These are phyloP conservation scores for Stictocephala bisonia DNA, from an alignment of 2,888 invertebrate species.

Conservation along the genomic window DNA sequence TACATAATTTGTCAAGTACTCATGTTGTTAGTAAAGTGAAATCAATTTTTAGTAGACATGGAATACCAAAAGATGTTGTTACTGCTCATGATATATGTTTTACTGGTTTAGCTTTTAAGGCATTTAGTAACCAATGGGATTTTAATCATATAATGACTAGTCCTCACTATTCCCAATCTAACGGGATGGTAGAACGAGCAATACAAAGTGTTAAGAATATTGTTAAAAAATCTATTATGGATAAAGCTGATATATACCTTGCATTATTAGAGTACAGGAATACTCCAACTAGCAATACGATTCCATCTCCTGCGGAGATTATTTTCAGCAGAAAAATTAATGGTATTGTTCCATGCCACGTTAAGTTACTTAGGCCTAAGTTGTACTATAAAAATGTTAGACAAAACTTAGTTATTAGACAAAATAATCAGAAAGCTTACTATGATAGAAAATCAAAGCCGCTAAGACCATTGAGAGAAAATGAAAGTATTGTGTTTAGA, in stretches of 20 bases:
- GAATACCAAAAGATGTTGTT: constrained; percentile 56
- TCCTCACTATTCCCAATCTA: constrained; percentile 47
- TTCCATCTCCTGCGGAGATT: constrained; percentile 37
- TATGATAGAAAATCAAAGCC: background rate
- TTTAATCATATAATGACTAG: constrained; percentile 42
- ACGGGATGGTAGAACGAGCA: constrained; percentile 42
- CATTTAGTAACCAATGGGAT: constrained; percentile 41
- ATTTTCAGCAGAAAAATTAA: constrained; percentile 16
- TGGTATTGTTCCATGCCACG: constrained; percentile 9
- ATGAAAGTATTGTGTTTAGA: background rate
- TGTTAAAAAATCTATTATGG: constrained; percentile 20
- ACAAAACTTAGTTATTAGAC: background rate
- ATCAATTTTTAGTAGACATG: constrained; percentile 56
- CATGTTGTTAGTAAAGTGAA: constrained; percentile 51
- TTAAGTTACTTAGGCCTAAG: constrained; percentile 20
- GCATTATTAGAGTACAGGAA: constrained; percentile 32
- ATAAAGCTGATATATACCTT: constrained; percentile 15
- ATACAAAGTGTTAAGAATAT: constrained; percentile 12
- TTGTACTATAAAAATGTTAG: background rate
- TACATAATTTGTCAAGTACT: constrained; percentile 43
- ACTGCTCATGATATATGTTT: constrained; percentile 55
- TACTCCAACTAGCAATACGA: constrained; percentile 11
- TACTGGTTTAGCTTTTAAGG: constrained; percentile 35
- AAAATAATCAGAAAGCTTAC: constrained; percentile 5
- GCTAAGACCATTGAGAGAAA: background rate